Evolutionary conservation across 2,888 invertebrate genomes (phyloP), one percentile per base, ranked within the genome.

Genomic region (Papilio protenor): DNA sequence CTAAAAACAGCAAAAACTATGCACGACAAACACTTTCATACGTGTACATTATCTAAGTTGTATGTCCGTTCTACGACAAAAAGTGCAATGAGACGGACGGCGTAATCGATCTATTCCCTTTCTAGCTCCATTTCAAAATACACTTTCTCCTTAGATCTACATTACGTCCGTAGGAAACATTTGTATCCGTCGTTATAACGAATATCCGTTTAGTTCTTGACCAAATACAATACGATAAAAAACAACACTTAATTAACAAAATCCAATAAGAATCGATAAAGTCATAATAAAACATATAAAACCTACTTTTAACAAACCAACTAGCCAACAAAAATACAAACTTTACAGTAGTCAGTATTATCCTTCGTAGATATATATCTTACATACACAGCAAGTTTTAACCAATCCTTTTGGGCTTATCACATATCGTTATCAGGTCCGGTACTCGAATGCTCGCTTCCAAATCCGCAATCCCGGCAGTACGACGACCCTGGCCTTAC

Each of bases 401-500:
- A 40, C 45, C 16, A 55, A 66, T 49, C 21, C 45, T 66, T n/a
- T 45, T 5, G 21, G 21, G 3, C 76, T 59, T 18, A 66, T 45
- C n/a, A 23, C 52, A 45, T 70, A 12, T 59, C 73, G 12, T 14
- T 70, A 52, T 66, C 59, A 75, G 69, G 66, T 75, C 76, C 61
- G 74, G 64, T 16, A 59, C 11, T 11, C 18, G 14, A 47, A 57
- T 57, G 12, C 57, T 21, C 59, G 55, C 57, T 49, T 77, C 84
- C 83, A 85, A 90, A 91, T 92, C 92, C 93, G 92, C 91, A 91
- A 92, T 92, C 91, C 89, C 86, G 84, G 78, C 89, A 91, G 93
- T 92, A 83, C 94, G 92, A 91, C 91, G 93, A 93, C 93, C 93
- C 93, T 94, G 92, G 84, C 87, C 83, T 86, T 87, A 88, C 85